Percentiles rank a stretch among this genome's conserved stretches.
Conservation (phyloP, 2,888 invertebrate species). For the Polydrusus pterygomalis region DNA sequence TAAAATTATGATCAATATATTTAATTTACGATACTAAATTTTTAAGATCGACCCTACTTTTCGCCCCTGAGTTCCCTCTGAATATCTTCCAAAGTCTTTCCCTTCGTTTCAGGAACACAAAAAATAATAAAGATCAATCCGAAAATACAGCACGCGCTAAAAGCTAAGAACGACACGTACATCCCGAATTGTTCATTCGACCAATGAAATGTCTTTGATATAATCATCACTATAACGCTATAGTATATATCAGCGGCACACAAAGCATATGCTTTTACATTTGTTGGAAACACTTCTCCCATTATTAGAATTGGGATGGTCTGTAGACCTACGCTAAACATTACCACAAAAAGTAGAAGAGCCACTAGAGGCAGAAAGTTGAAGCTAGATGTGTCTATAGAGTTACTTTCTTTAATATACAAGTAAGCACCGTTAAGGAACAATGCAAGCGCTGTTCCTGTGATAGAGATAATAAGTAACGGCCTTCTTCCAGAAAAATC, state of each 20-base stretch:
- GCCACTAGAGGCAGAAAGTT: slow-evolving; percentile 72
- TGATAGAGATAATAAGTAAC: slow-evolving; percentile 73
- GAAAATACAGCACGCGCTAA: slow-evolving; percentile 66
- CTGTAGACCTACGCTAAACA: slow-evolving; percentile 74
- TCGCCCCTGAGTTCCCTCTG: slow-evolving; percentile 65
- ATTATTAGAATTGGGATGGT: slow-evolving; percentile 74
- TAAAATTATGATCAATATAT: too few relatives aligned
- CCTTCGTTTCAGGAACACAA: slow-evolving; percentile 74
- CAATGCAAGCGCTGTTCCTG: slow-evolving; percentile 69
- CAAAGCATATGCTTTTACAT: slow-evolving; percentile 76
- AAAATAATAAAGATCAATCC: slow-evolving; percentile 70
- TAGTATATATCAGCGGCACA: slow-evolving; percentile 75
- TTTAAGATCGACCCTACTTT: background rate
- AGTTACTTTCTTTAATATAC: slow-evolving; percentile 69
- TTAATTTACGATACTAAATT: too few relatives aligned
- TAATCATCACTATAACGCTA: slow-evolving; percentile 71
- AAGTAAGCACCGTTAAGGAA: slow-evolving; percentile 71
- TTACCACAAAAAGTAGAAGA: slow-evolving; percentile 72
- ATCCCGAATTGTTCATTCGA: slow-evolving; percentile 70
- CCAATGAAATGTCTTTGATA: slow-evolving; percentile 72
- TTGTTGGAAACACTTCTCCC: slow-evolving; percentile 75
- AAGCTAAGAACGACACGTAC: slow-evolving; percentile 72
- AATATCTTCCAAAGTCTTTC: slow-evolving; percentile 74
- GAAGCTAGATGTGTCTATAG: slow-evolving; percentile 67
- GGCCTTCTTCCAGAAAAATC: slow-evolving; percentile 75